These are phyloP conservation scores for Halcyon smyrnensis DNA, from an alignment of 2,797 vertebrate genomes.

Conservation along the genomic window DNA sequence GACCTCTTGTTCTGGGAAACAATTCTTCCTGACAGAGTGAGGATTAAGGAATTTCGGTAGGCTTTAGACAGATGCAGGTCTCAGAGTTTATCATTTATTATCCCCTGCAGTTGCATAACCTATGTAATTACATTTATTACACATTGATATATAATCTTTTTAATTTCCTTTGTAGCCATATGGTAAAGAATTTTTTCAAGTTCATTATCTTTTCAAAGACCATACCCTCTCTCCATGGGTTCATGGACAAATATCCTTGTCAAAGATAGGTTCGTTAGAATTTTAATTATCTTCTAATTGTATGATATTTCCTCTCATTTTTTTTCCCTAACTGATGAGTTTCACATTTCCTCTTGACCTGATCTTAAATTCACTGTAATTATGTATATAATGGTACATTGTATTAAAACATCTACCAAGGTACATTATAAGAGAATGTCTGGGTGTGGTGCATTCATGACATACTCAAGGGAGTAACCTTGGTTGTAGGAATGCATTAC, in stretches of 20 bases:
- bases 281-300: constrained; percentile 41
- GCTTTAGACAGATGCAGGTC: not conserved
- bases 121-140: not conserved
- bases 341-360: constrained; percentile 30
- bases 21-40: not conserved
- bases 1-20: not conserved
- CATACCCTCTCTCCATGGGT: not conserved
- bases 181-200: not conserved
- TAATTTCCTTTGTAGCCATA: not conserved
- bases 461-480: not conserved
- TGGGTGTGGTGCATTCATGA: not conserved
- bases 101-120: not conserved
- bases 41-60: not conserved
- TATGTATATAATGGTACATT: not conserved
- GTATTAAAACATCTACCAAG: not conserved
- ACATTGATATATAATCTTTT: not conserved
- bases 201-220: constrained; percentile 9
- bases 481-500: not conserved
- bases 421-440: not conserved
- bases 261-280: not conserved
- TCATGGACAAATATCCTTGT: not conserved
- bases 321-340: not conserved
- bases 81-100: not conserved
- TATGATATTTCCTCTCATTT: constrained; percentile 2
- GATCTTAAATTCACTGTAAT: not conserved